phyloP scores from a whole-genome alignment of 2,888 invertebrate species.

The Sinhomidia bicolor region DNA sequence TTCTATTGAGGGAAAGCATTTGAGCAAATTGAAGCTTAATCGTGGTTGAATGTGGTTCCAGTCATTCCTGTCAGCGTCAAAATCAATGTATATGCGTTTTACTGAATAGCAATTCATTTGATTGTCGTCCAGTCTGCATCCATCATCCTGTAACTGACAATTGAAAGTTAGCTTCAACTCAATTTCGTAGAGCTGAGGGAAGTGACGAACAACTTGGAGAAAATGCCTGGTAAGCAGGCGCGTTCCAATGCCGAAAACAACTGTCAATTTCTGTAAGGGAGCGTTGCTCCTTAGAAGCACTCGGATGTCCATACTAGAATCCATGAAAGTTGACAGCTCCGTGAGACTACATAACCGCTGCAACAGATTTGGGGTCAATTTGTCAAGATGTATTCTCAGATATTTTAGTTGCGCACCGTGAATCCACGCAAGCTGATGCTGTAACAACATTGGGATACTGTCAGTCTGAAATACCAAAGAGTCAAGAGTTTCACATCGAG shows the following conservation, averaged over 20 bases:
- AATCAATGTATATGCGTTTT: neutral
- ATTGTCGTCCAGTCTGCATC: neutral
- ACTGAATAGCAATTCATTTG: neutral
- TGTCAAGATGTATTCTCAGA: neutral
- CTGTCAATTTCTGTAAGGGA: neutral
- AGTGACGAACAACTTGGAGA: neutral
- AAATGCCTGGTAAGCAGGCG: neutral
- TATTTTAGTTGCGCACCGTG: neutral
- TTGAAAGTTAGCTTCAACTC: neutral
- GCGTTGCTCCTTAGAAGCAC: neutral
- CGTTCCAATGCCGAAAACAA: neutral
- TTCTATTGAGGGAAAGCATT: neutral
- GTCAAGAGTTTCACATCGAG: neutral
- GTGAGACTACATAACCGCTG: neutral
- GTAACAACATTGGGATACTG: neutral
- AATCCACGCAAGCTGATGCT: neutral
- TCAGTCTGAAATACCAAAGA: neutral
- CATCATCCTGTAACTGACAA: neutral
- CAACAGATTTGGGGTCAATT: neutral
- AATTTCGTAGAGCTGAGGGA: neutral
- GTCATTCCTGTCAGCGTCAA: neutral
- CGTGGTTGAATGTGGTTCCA: too few relatives aligned
- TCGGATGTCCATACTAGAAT: neutral
- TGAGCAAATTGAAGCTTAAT: neutral
- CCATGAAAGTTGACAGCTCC: neutral